phyloP scores from a whole-genome alignment of 2,113 vertebrate genomes.

The Uria lomvia region DNA sequence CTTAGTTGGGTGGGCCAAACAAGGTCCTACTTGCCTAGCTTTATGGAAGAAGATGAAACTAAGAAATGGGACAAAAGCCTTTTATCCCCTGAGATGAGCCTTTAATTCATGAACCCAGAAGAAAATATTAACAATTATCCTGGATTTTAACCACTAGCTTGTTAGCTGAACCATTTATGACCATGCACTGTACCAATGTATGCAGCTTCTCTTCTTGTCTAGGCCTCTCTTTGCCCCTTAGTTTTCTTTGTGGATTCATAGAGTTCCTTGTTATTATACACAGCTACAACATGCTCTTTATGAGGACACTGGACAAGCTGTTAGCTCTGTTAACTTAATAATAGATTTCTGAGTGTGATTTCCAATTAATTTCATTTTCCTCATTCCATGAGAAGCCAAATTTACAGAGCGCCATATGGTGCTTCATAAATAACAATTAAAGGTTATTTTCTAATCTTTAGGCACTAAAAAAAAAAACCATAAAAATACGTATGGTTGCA shows the following conservation, averaged over 20 bases:
- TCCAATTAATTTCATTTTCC: constrained; percentile 78
- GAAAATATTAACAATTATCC: background rate
- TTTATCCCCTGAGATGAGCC: background rate
- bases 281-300: constrained; percentile 58
- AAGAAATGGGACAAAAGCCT: background rate
- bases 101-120: background rate
- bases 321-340: constrained; percentile 77
- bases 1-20: background rate
- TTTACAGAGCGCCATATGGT: constrained; percentile 76
- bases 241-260: constrained; percentile 31
- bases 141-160: background rate
- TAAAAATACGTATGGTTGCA: constrained; percentile 42
- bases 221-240: constrained; percentile 18
- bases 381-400: constrained; percentile 68
- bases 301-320: constrained; percentile 74
- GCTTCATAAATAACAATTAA: constrained; percentile 79
- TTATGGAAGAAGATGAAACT: background rate
- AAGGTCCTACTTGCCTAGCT: background rate
- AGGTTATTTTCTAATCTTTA: constrained; percentile 78
- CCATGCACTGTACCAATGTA: background rate
- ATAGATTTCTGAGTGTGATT: constrained; percentile 77
- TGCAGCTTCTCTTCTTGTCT: background rate
- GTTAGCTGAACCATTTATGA: background rate
- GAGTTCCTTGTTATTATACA: constrained; percentile 42
- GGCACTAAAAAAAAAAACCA: background rate